Evolutionary conservation across 2,888 invertebrate species (phyloP), one percentile per base, ranked within the genome.

Genomic region (Rutpela maculata): DNA sequence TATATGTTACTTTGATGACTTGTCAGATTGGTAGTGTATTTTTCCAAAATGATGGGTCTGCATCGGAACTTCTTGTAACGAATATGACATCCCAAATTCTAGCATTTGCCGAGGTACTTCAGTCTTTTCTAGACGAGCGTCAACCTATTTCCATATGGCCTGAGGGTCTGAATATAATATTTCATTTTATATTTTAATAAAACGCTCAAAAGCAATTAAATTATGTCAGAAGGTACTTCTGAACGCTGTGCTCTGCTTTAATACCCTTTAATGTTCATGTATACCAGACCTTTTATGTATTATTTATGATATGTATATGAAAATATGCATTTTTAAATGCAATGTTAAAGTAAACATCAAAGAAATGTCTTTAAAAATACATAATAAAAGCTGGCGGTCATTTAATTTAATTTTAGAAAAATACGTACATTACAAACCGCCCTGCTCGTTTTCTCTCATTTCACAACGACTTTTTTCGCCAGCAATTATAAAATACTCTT

Each of bases 231-330:
- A 35, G 31, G 43, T 43, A 1, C 43, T 12, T 15, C 43, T 43
- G 11, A 43, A 43, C 15, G 12, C 12, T 12, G 15, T 2, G 1
- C 15, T 15, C 50, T 15, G 43, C 15, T 43, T 43, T 43, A 43
- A 43, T 43, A 15, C 11, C 6, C 15, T 50, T 50, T n/a, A 15
- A n/a, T 17, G 15, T n/a, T n/a, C 7, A n/a, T 50, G 15, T 50
- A n/a, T 50, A 50, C n/a, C n/a, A n/a, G n/a, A 3, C 50, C n/a
- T 50, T 50, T 50, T 7, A 50, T 50, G 50, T 7, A 50, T 50
- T 50, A 50, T 50, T 50, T 50, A 50, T 50, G 12, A 50, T 50
- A 50, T 50, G 50, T 50, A 50, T 50, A 50, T 50, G n/a, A 50
- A n/a, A 50, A 50, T 50, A 50, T 50, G 50, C 15, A n/a, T 50